These are phyloP conservation scores for Baryphthengus martii DNA, from an alignment of 2,113 vertebrate species.

Conservation along the genomic window DNA sequence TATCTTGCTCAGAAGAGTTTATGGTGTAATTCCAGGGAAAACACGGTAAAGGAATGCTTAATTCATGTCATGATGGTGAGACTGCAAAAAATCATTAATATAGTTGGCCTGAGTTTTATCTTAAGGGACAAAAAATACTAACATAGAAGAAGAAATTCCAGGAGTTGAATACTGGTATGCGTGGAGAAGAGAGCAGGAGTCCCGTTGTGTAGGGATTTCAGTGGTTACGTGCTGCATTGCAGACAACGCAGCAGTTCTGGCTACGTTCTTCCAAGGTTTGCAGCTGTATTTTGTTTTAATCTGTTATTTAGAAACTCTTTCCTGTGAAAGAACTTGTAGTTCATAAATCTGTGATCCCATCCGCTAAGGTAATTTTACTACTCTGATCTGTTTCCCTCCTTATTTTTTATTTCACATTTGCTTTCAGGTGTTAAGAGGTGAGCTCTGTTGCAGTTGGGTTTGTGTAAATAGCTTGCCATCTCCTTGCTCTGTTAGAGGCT, in stretches of 20 bases:
- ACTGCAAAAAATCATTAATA: fast-evolving
- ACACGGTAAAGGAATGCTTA: neutral
- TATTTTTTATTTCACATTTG: neutral
- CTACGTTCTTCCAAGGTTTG: neutral
- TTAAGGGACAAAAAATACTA: neutral
- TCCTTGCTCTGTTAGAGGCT: neutral
- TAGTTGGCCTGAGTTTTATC: neutral
- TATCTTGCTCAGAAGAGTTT: neutral
- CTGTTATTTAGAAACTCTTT: neutral
- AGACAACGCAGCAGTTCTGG: neutral
- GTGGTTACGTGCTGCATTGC: fast-evolving
- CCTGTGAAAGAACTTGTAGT: neutral
- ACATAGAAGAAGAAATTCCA: neutral
- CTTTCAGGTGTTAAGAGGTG: neutral
- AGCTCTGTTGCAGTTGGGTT: neutral
- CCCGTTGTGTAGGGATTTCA: neutral
- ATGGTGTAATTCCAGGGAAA: neutral
- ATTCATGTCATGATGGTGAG: neutral
- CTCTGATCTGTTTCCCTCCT: neutral
- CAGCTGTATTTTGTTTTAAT: neutral
- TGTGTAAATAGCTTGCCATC: neutral
- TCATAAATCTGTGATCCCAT: neutral
- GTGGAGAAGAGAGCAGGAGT: neutral
- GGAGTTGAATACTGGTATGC: neutral
- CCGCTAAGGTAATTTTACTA: neutral